Evolutionary conservation across 2,797 vertebrate species (phyloP).

Genomic region (Paguma larvata): DNA sequence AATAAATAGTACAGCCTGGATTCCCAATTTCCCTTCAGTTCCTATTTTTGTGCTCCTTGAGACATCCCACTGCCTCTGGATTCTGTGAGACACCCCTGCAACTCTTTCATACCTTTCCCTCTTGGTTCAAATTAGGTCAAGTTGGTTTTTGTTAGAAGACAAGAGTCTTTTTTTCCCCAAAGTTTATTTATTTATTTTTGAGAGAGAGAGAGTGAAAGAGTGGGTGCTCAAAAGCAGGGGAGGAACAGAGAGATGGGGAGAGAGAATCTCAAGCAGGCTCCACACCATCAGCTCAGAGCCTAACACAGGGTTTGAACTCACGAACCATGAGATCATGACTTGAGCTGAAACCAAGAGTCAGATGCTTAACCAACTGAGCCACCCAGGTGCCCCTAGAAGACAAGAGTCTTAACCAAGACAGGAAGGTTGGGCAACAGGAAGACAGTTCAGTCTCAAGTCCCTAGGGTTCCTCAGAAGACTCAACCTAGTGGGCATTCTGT

Average conservation of each 20-base stretch:
- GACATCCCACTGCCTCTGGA: not conserved
- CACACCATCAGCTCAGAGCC: too few relatives aligned
- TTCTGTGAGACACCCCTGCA: constrained; percentile 36
- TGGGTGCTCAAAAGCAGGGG: too few relatives aligned
- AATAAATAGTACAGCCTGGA: not conserved
- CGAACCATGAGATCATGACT: too few relatives aligned
- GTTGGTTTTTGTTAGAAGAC: constrained; percentile 60
- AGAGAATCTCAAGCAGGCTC: too few relatives aligned
- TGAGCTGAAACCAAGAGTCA: too few relatives aligned
- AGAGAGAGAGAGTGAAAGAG: too few relatives aligned
- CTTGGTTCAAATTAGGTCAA: constrained; percentile 66
- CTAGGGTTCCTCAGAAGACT: not conserved
- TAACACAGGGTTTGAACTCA: too few relatives aligned
- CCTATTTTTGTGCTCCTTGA: constrained; percentile 21
- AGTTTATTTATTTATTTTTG: too few relatives aligned
- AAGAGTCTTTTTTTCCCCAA: not conserved
- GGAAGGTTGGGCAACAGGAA: not conserved
- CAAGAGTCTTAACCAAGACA: constrained; percentile 53
- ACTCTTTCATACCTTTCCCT: constrained; percentile 54
- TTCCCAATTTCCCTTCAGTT: not conserved
- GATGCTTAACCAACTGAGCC: too few relatives aligned
- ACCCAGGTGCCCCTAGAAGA: too few relatives aligned
- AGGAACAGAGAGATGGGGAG: too few relatives aligned
- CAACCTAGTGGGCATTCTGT: not conserved
- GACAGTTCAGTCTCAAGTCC: not conserved